phyloP scores from a whole-genome alignment of 2,113 vertebrate species.

The Lagenorhynchus albirostris region DNA sequence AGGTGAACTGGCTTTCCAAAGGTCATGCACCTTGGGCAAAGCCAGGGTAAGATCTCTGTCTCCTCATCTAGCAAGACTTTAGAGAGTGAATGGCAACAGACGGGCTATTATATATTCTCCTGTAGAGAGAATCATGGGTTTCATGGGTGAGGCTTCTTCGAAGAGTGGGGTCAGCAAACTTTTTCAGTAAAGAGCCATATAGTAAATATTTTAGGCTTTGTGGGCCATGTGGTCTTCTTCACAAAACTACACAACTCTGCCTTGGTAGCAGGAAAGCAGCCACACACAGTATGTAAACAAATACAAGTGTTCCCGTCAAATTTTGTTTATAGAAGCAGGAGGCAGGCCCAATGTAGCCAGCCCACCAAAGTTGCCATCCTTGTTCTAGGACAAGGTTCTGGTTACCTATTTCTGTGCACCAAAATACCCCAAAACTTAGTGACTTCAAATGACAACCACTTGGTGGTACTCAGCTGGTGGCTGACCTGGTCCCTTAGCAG shows the following conservation, averaged over 20 bases:
- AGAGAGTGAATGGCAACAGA: background rate
- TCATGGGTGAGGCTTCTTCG: background rate
- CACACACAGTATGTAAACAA: background rate
- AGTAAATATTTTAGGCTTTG: background rate
- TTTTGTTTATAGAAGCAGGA: background rate
- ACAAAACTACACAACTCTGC: background rate
- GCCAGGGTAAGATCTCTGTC: background rate
- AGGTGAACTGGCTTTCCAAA: background rate
- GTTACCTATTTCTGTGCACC: background rate
- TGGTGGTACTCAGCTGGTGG: background rate
- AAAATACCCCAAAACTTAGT: background rate
- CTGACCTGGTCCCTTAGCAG: background rate
- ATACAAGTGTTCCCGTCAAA: background rate
- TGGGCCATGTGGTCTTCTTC: background rate
- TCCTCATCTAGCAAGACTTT: background rate
- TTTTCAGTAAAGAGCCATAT: background rate
- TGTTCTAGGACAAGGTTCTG: background rate
- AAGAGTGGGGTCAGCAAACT: background rate
- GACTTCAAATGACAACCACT: background rate
- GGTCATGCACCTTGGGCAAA: background rate
- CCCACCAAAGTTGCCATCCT: background rate
- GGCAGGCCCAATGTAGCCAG: background rate
- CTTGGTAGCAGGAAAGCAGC: background rate
- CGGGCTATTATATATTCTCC: background rate
- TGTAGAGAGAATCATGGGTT: background rate